These are phyloP conservation scores for Lordiphosa fenestrarum DNA, from an alignment of 2,888 invertebrate genomes.

Conservation along the genomic window DNA sequence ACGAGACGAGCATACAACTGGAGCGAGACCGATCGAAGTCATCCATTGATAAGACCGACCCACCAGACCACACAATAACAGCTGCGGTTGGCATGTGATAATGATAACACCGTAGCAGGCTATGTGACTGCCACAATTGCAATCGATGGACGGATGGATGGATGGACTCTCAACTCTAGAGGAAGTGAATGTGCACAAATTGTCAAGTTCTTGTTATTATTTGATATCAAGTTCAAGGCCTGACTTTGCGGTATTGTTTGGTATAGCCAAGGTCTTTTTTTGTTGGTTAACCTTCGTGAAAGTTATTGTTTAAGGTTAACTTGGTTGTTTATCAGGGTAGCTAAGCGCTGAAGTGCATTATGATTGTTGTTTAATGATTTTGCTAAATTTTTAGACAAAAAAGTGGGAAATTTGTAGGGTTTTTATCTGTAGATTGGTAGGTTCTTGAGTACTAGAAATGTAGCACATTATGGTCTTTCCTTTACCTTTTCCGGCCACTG, in stretches of 20 bases:
- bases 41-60: slow-evolving; percentile 9
- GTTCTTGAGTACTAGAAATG: too few relatives aligned
- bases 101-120: too few relatives aligned
- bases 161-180: slow-evolving; percentile 23
- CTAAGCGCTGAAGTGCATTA: slow-evolving; percentile 2
- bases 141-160: slow-evolving; percentile 9
- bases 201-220: slow-evolving; percentile 16
- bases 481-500: too few relatives aligned
- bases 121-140: too few relatives aligned
- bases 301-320: background rate
- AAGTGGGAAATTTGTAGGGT: too few relatives aligned
- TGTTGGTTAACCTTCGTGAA: slow-evolving; percentile 11
- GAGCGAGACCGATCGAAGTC: slow-evolving; percentile 8
- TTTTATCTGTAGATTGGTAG: too few relatives aligned
- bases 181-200: slow-evolving; percentile 49
- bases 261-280: slow-evolving; percentile 3
- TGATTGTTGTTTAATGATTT: slow-evolving; percentile 1
- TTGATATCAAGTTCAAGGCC: slow-evolving; percentile 57
- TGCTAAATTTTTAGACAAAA: too few relatives aligned
- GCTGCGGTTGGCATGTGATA: too few relatives aligned
- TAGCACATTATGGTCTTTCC: too few relatives aligned
- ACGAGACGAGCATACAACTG: slow-evolving; percentile 16
- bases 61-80: background rate
- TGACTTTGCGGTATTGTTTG: slow-evolving; percentile 16
- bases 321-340: slow-evolving; percentile 2